Evolutionary conservation across 2,113 vertebrate genomes (phyloP), one percentile per base, ranked within the genome.

Genomic region (Pseudolaguvia tuberculata): DNA sequence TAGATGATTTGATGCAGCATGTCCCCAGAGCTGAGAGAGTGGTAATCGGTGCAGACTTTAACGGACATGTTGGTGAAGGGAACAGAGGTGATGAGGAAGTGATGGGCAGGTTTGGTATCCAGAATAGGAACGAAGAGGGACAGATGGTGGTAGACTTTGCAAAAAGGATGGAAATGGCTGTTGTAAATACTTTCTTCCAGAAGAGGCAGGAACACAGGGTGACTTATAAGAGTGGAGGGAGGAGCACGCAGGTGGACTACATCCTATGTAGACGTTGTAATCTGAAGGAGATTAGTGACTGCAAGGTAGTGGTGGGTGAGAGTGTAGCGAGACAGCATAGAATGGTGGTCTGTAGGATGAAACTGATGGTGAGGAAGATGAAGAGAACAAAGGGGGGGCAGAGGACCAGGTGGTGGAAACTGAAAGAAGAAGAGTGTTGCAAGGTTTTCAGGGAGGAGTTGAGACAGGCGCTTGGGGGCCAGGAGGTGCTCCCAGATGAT

Each of bases 301-400:
- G 25, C 15, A 62, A 61, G 13, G 58, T 73, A 8, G 29, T 63
- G 59, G 27, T 14, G 39, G 45, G 58, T 4, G 48, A 73, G 13
- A 11, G 50, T 53, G 47, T 63, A 53, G 29, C 13, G 15, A 73
- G 48, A 18, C 50, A 73, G 29, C 72, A 53, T 53, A 2, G 29
- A 20, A 53, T 63, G 58, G 27, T 73, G 72, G 27, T 52, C 27
- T 53, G 51, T 53, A 53, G n/a, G 20, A 21, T 53, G 18, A 10
- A 20, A 1, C 2, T 55, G n/a, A 3, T 23, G n/a, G 53, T 21
- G 8, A 21, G n/a, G 53, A 55, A 23, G 21, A 23, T 1, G 8
- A 55, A 13, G 14, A 63, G 48, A 14, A 17, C 4, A 15, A 65
- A 15, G 39, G 21, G 4, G 12, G 53, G 23, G n/a, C 7, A 11